These are phyloP conservation scores for Herminia tarsipennalis DNA, from an alignment of 2,888 invertebrate species.

Conservation along the genomic window DNA sequence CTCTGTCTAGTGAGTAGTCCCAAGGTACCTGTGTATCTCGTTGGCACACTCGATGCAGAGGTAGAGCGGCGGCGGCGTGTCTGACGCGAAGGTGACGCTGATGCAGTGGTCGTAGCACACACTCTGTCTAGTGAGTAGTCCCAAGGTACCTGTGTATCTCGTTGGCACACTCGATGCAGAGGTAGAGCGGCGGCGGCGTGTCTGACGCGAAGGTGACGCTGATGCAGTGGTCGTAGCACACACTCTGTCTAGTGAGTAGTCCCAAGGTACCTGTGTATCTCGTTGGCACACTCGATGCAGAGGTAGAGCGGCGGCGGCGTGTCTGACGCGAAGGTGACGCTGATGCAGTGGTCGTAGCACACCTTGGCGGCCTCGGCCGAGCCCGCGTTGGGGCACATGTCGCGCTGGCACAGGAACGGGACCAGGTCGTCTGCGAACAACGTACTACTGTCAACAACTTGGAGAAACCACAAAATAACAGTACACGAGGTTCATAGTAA, in stretches of 20 bases:
- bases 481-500: too few species aligned
- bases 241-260: too few species aligned
- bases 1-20: too few species aligned
- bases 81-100: too few species aligned
- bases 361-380: constrained; percentile 95
- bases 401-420: constrained; percentile 95
- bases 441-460: too few species aligned
- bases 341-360: constrained; percentile 96
- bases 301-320: constrained; percentile 97
- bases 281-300: constrained; percentile 98
- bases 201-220: constrained; percentile 93
- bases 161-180: constrained; percentile 98
- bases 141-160: constrained; percentile 92
- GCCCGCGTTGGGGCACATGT: constrained; percentile 95
- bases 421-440: constrained; percentile 89
- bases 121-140: too few species aligned
- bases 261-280: constrained; percentile 92
- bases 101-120: too few species aligned
- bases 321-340: constrained; percentile 94
- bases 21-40: too few species aligned
- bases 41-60: too few species aligned
- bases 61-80: too few species aligned
- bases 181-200: constrained; percentile 96
- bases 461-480: too few species aligned
- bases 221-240: constrained; percentile 97